Evolutionary conservation across 2,888 invertebrate genomes (phyloP), one percentile per base, ranked within the genome.

Genomic region (Melinopterus prodromus): DNA sequence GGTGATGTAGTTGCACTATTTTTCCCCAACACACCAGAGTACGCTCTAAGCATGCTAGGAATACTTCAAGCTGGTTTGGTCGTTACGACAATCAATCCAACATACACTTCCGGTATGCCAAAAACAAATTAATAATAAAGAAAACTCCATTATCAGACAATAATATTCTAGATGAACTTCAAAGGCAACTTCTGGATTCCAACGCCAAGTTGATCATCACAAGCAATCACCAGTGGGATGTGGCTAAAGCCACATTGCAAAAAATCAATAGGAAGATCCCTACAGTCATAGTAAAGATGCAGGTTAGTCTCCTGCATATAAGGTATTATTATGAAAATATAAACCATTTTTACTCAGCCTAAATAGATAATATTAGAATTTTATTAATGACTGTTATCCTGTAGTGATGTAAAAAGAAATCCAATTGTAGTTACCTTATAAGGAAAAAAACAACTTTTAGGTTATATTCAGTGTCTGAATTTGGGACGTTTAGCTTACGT

Each of bases 21-120:
- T 85, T 86, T 96, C 78, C 95, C 95, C 0, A 97, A 97, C 87
- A 85, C 93, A 36, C 96, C 96, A 0, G 96, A 97, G 88, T 94
- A 92, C 86, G 92, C 93, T 0, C 89, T 95, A 12, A 91, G 93
- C 0, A 87, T 92, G 12, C 86, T 95, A 85, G 96, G 95, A 0
- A 91, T 92, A 37, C 84, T 94, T 69, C 93, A 93, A 84, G 95
- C 95, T 71, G 95, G 95, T 0, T 90, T 94, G 1, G 86, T 93
- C 7, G 91, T 94, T 4, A 95, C 95, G 0, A 93, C 95, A 0
- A 90, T 95, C 7, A 96, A 96, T 90, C 95, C 96, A 0, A 87
- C 92, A 81, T 96, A 96, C 85, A 96, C 85, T 86, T 69, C 82
- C 82, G 84, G 85, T 85, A 82, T 78, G 16, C 70, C 53, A 53